Percentiles rank a stretch among this genome's conserved stretches.
These are phyloP conservation scores for Oscheius onirici DNA, from an alignment of 2,888 invertebrate species.

Conservation along the genomic window DNA sequence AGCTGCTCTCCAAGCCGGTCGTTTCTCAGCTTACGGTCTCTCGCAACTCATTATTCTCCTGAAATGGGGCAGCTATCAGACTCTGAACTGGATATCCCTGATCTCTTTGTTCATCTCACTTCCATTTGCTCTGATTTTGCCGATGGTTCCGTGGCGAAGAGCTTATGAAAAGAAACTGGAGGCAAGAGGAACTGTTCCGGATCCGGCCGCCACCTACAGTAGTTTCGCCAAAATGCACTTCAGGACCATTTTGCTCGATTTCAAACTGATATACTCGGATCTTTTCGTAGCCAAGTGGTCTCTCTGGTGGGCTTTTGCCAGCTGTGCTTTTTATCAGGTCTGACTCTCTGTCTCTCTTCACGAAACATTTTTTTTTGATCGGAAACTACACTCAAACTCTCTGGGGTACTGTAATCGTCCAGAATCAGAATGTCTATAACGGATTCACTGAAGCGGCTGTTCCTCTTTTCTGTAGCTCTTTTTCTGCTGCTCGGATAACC, in stretches of 20 bases:
- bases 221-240: conserved; percentile 39
- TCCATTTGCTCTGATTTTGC: conserved; percentile 53
- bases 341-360: background rate
- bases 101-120: conserved; percentile 72
- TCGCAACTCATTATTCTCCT: conserved; percentile 82
- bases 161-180: conserved; percentile 49
- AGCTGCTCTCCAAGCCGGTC: conserved; percentile 60
- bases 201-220: conserved; percentile 30
- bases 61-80: conserved; percentile 79
- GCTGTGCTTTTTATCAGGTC: conserved; percentile 81
- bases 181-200: conserved; percentile 11
- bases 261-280: conserved; percentile 49
- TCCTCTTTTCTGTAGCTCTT: conserved; percentile 79
- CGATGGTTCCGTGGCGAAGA: conserved; percentile 54
- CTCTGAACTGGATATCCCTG: conserved; percentile 84
- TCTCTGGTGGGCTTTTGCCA: conserved; percentile 83
- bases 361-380: conserved; percentile 71
- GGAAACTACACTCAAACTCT: conserved; percentile 85
- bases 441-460: conserved; percentile 85
- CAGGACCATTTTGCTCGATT: conserved; percentile 30
- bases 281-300: conserved; percentile 80
- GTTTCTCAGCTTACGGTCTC: conserved; percentile 55
- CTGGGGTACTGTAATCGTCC: conserved; percentile 78
- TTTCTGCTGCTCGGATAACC: too few relatives aligned
- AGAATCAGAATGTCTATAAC: conserved; percentile 76